phyloP scores from a whole-genome alignment of 1,140 invertebrate genomes.

The Cepaea nemoralis region DNA sequence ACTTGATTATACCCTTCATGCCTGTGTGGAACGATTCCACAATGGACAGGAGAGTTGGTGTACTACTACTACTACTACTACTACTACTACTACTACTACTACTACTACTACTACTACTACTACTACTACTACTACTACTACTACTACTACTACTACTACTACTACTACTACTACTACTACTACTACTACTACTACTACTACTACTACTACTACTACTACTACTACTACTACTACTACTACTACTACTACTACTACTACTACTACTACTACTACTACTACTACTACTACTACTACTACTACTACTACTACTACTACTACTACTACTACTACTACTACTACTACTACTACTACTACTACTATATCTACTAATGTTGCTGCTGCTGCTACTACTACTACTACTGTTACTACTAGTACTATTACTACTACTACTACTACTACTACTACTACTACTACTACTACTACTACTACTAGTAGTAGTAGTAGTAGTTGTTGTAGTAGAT shows the following conservation, averaged over 20 bases:
- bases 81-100: no score
- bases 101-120: no score
- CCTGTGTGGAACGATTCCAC: no score
- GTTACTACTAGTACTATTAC: no score
- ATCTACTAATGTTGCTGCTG: constrained; percentile 25
- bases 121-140: constrained; percentile 37
- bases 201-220: constrained; percentile 28
- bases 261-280: constrained; percentile 35
- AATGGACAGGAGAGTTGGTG: no score
- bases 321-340: constrained; percentile 35
- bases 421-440: no score
- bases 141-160: constrained; percentile 29
- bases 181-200: constrained; percentile 34
- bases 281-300: constrained; percentile 25
- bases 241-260: constrained; percentile 24
- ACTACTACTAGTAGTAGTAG: no score
- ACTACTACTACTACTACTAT: constrained; percentile 31
- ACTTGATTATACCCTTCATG: no score
- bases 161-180: constrained; percentile 30
- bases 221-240: constrained; percentile 33
- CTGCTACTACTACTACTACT: constrained; percentile 22
- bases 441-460: no score
- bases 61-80: no score
- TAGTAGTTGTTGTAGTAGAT: no score
- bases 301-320: constrained; percentile 29